phyloP scores from a whole-genome alignment of 2,797 vertebrate species.

The Paedocypris micromegethes region DNA sequence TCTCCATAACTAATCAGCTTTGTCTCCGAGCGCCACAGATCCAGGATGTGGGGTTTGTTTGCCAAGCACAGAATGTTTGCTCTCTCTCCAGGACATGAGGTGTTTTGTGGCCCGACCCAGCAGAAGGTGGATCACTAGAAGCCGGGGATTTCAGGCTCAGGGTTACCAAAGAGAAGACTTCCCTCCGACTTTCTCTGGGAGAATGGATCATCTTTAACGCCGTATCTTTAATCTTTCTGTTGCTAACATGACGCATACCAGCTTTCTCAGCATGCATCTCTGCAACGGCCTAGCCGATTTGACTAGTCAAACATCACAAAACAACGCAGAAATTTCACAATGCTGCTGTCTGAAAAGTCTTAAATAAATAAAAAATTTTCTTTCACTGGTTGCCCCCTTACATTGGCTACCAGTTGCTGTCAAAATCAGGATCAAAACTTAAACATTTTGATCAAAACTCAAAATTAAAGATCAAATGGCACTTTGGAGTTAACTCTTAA shows the following conservation, averaged over 20 bases:
- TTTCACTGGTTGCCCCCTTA: too few species aligned
- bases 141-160: conserved; percentile 54
- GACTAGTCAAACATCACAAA: neutral
- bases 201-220: conserved; percentile 4
- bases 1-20: conserved; percentile 47
- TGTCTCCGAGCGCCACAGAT: conserved; percentile 40
- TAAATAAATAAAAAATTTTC: too few species aligned
- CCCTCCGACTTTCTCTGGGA: conserved; percentile 48
- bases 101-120: conserved; percentile 48
- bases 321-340: too few species aligned
- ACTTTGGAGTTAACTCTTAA: too few species aligned
- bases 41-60: conserved; percentile 55
- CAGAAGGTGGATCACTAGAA: conserved; percentile 43
- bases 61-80: conserved; percentile 57
- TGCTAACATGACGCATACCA: neutral
- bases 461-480: too few species aligned
- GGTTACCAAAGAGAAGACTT: conserved; percentile 46
- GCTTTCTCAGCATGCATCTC: conserved; percentile 59
- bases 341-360: too few species aligned
- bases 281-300: conserved; percentile 15
- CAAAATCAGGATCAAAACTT: too few species aligned
- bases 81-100: conserved; percentile 60
- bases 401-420: too few species aligned
- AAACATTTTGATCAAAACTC: too few species aligned
- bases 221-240: too few species aligned